Conservation (phyloP, 2,113 vertebrate species). For the Otocyon megalotis region DNA sequence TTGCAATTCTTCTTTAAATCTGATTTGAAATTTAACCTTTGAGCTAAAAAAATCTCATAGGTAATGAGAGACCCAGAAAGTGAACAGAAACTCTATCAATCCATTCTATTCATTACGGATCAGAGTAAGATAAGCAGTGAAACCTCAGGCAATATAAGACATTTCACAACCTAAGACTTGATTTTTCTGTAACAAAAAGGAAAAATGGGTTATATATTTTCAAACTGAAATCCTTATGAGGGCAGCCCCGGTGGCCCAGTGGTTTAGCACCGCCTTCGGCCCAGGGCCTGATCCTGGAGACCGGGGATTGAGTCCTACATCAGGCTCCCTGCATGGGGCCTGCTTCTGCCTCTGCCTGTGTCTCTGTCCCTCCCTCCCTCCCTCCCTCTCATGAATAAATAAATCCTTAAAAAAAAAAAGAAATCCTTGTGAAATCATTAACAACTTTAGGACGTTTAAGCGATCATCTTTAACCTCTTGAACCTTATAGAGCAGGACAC, state of each 20-base stretch:
- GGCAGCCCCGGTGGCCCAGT: too few relatives aligned
- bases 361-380: too few relatives aligned
- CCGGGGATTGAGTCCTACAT: rapidly evolving
- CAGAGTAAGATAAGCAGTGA: neutral
- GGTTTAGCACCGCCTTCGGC: too few relatives aligned
- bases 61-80: neutral
- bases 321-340: too few relatives aligned
- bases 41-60: neutral
- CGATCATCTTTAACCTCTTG: neutral
- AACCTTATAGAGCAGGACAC: neutral
- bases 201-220: neutral
- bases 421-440: neutral
- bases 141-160: neutral
- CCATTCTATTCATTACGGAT: neutral
- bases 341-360: too few relatives aligned
- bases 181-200: neutral
- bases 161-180: neutral
- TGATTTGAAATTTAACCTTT: slow-evolving; percentile 1
- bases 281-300: too few relatives aligned
- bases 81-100: neutral
- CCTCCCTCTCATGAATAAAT: too few relatives aligned
- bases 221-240: neutral
- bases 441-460: neutral
- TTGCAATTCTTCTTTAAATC: neutral
- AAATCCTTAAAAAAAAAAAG: too few relatives aligned